These are phyloP conservation scores for Lithophane leautieri DNA, from an alignment of 2,888 invertebrate species.

Conservation along the genomic window DNA sequence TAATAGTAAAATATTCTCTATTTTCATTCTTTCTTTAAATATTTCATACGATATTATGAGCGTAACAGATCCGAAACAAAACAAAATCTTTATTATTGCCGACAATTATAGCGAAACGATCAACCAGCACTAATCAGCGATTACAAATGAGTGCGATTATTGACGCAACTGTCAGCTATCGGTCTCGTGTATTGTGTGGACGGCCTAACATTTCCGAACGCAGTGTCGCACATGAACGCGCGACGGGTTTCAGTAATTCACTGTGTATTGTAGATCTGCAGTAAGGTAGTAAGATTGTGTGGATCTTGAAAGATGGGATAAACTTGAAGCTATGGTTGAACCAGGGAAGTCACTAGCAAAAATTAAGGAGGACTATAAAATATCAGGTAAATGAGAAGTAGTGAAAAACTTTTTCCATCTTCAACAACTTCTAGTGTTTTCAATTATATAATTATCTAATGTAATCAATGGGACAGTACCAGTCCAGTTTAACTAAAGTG, in stretches of 20 bases:
- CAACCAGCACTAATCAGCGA: slow-evolving; percentile 18
- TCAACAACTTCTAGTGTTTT: not conserved
- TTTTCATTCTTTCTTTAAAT: not conserved
- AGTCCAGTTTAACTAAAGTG: not conserved
- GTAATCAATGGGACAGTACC: not conserved
- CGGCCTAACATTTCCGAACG: slow-evolving; percentile 2
- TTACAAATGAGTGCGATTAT: slow-evolving; percentile 15
- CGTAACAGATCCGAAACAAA: slow-evolving; percentile 13
- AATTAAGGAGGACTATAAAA: not conserved
- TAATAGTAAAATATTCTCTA: not conserved
- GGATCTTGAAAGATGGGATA: slow-evolving; percentile 1
- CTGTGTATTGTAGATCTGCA: not conserved
- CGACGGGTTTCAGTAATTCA: not conserved
- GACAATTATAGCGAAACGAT: slow-evolving; percentile 25
- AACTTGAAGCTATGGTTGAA: not conserved
- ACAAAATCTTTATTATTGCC: slow-evolving; percentile 10
- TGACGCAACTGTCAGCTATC: slow-evolving; percentile 6
- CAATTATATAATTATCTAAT: too few species aligned
- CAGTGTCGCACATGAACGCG: not conserved
- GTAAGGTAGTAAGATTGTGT: not conserved
- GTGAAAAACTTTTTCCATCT: not conserved
- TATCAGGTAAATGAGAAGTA: slow-evolving; percentile 1
- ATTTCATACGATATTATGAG: not conserved
- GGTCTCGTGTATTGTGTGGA: slow-evolving; percentile 2
- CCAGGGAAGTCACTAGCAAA: not conserved